Base-by-base conservation (phyloP, 2,888 invertebrate species). In the Zootermopsis nevadensis region DNA sequence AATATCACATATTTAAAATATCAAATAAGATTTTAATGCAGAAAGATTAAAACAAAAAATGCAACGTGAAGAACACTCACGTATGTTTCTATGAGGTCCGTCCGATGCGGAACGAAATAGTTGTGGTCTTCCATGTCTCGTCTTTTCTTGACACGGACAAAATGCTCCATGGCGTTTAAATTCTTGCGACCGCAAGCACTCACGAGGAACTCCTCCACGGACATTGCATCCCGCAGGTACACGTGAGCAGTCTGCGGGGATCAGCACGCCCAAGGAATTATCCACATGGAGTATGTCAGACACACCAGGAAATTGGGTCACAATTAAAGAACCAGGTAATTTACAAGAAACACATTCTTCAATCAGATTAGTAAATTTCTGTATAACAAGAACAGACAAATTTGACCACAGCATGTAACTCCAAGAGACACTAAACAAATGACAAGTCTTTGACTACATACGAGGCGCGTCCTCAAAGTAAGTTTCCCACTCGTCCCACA, bases 91-190 rank as follows among this genome's bases (percentile, higher is more conserved):
- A 99, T 97, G 88, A 96, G 94, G 91, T 98, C 98, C 88, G 96
- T 95, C 88, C 97, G 94, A 89, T 98, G 97, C 84, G 98, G 98
- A 88, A 98, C 98, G 91, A 97, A 97, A 91, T 97, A 98, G 91
- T 97, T 97, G 90, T 97, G 97, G 90, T 97, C 97, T 89, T 98
- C 98, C 94, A 97, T 96, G 88, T 98, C 98, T 86, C 96, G 93
- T 86, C 98, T 94, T 89, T 98, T 97, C 91, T 97, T 97, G 86
- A 98, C 97, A 87, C 98, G 93, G 83, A 99, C 96, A 90, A 98
- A 99, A 91, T 98, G 98, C 89, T 99, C 98, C 90, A 97, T 95
- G 60, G 98, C 95, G 90, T 96, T 97, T 86, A 99, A 94, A 87
- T 95, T 96, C 89, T 98, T 96, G 86, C 98, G 93, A 86, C 95